Evolutionary conservation across 92 coral and sea anemone species (phyloP), one percentile per base, ranked within the genome.

Genomic region (Phenganax subtilis): DNA sequence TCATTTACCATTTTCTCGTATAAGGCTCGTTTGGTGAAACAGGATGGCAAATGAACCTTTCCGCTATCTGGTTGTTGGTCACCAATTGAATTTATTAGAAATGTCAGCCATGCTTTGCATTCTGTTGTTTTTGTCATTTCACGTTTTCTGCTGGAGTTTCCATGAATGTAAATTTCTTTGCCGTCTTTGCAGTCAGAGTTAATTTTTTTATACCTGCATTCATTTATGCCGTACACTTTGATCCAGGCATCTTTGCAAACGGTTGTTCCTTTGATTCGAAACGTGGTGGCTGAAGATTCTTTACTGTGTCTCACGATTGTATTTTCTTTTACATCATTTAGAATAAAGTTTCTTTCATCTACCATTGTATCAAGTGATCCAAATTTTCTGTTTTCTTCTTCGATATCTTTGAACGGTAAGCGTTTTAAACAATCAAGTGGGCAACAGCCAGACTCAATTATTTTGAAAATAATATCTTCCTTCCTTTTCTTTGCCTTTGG

Each of bases 11-110:
- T 60, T 60, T 60, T 60, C 66, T 60, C 17, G 66, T 60, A 60
- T 27, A 60, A 60, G 17, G 66, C 66, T 27, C 12, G 25, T 12
- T 60, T 60, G 15, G 66, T 60, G 17, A 60, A 60, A n/a, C 66
- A 60, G 66, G 66, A 60, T 60, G 66, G 66, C 17, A 60, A 60
- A 60, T 60, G 66, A 60, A 60, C 66, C 17, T 60, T 60, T 60
- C 66, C 66, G 17, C 66, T 60, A 60, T 60, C 66, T 60, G 25
- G 25, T 20, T 20, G 25, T 20, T 20, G 25, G 25, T 20, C 25
- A 20, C 25, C 25, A 20, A 20, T 20, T 20, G 25, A 20, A 20
- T 20, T 20, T 20, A 20, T 20, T 20, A 20, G 25, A 20, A 20
- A 20, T 20, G 25, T 20, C 25, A 20, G 25, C 25, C 25, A 20